Evolutionary conservation across 2,888 invertebrate genomes (phyloP), one percentile per base, ranked within the genome.

Genomic region (Lithophane leautieri): DNA sequence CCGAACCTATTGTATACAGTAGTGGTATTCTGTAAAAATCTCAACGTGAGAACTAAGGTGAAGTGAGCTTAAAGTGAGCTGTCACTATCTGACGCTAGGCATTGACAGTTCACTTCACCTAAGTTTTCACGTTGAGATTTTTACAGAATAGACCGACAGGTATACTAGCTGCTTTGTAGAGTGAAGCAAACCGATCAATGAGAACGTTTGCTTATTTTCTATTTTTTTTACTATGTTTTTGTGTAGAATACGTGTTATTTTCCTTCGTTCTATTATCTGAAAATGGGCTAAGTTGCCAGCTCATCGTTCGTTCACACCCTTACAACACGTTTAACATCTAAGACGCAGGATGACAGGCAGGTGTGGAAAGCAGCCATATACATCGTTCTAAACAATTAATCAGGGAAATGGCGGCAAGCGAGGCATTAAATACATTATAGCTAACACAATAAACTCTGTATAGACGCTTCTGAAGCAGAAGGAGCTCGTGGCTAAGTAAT

Each of bases 301-400:
- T 86, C 83, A 86, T 73, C 47, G 52, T 78, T 61, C 34, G 44
- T 56, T 25, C 58, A 50, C 75, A 63, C 44, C 60, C 67, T 84
- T 65, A 58, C 40, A 68, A 85, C 54, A 58, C 70, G 66, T 67
- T 76, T 25, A 76, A 72, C 62, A 56, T 85, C 54, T 66, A 70
- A 70, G 63, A 28, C 66, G 47, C 50, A 6, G 34, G 70, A 85
- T 82, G 78, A 85, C 83, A 68, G 12, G 75, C 81, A 85, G 72
- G 83, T 83, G 78, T 47, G 67, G 60, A 65, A 73, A 70, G 54
- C 81, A 70, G 25, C 56, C 54, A 62, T 47, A 61, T 47, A 82
- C 67, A 62, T 72, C 63, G 65, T 66, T 71, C 56, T 68, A 61
- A 78, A 83, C 86, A 82, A 82, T 82, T 78, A 82, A 83, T 78